Conservation (phyloP, 2,797 vertebrate species). For the Okamejei kenojei region DNA sequence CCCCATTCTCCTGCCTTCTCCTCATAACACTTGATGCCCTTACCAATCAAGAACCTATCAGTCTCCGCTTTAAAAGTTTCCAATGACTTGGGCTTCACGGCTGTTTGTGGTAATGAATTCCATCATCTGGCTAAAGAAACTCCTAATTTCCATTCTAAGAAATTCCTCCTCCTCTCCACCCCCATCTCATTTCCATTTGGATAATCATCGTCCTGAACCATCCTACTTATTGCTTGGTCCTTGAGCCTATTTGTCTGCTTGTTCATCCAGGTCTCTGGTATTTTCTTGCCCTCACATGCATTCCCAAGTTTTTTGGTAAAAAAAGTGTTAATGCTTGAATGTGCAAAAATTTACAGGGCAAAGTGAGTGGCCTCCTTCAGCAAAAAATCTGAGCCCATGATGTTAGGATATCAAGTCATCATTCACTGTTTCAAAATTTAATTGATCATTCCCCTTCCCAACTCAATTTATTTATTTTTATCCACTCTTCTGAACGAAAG, state of each 20-base stretch:
- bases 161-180: too few species aligned
- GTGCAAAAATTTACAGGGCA: not conserved
- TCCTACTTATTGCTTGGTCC: too few species aligned
- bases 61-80: too few species aligned
- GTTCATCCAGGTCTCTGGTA: not conserved
- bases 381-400: not conserved
- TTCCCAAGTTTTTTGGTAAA: not conserved
- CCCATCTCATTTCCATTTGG: too few species aligned
- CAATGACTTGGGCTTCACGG: too few species aligned
- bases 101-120: too few species aligned
- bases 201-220: too few species aligned
- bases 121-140: too few species aligned
- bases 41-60: too few species aligned
- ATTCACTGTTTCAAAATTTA: not conserved
- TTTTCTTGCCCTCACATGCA: not conserved
- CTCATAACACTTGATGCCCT: too few species aligned
- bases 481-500: not conserved
- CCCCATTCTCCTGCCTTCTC: too few species aligned
- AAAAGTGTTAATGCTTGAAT: not conserved
- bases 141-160: too few species aligned
- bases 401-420: not conserved
- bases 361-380: not conserved
- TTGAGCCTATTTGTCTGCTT: not conserved
- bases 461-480: not conserved
- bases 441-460: not conserved